Evolutionary conservation across 2,888 invertebrate genomes (phyloP), one percentile per base, ranked within the genome.

Genomic region (Drosophila suboccidentalis): DNA sequence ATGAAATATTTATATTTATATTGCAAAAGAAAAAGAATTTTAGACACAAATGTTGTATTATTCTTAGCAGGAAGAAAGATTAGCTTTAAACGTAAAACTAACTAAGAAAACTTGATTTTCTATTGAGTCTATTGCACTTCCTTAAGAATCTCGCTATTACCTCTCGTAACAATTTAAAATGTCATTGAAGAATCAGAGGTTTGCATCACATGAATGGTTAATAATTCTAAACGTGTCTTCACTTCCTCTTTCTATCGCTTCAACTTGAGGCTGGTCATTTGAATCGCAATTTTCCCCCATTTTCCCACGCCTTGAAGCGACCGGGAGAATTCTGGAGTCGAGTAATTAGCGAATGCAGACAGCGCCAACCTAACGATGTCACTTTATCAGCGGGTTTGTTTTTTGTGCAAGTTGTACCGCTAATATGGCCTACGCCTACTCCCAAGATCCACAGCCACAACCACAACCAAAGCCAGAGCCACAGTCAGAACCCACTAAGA

Each of bases 351-450:
- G 77, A 84, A 70, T 83, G 72, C 82, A 87, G 90, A 85, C 90
- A 84, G 89, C 88, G 88, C 88, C 81, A 83, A 75, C 75, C 90
- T 88, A 90, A 86, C 89, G 89, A 89, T 89, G 85, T 86, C 90
- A 80, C 90, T 90, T 89, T 88, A 89, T 89, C 87, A 88, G 84
- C 83, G 87, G 85, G 78, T 83, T 86, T 70, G 69, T 75, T 77
- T 59, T 64, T 64, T 64, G 46, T 86, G 90, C 91, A 90, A 89
- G 91, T 90, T 91, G 92, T 91, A 91, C 92, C 92, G 91, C 92
- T 92, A 92, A 92, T 91, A 91, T 90, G 89, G 90, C 87, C 82
- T 87, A 92, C 92, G 92, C 92, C 92, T 92, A 92, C 92, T 92
- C 84, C 84, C 65, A 67, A 57, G 39, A 61, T 36, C 60, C 65